Conservation (phyloP, 2,888 invertebrate species). For the Chironomus tentans region DNA sequence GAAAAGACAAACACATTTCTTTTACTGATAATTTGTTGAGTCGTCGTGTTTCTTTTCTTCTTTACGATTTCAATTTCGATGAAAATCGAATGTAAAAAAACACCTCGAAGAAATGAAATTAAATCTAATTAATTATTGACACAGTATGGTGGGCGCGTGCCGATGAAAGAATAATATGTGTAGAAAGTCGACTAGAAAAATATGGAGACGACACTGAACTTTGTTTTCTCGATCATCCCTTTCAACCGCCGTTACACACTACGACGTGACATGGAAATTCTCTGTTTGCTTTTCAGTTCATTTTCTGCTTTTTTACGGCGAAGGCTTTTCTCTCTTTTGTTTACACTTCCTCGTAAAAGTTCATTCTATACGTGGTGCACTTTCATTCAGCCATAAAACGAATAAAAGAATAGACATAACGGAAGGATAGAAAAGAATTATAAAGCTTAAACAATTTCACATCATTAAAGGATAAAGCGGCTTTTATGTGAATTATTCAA, state of each 20-base stretch:
- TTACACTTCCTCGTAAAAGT: too few species aligned
- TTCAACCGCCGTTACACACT: background rate
- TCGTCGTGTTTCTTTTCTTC: background rate
- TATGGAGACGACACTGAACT: background rate
- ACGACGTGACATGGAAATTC: slow-evolving; percentile 4
- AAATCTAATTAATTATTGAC: slow-evolving; percentile 3
- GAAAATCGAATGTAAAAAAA: background rate
- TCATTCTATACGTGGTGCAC: too few species aligned
- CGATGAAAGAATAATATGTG: background rate
- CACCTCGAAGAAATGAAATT: background rate
- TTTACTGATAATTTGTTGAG: background rate
- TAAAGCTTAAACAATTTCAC: too few species aligned
- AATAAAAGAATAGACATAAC: too few species aligned
- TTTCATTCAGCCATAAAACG: too few species aligned
- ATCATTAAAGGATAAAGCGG: too few species aligned
- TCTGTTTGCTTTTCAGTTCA: slow-evolving; percentile 1
- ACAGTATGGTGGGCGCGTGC: background rate
- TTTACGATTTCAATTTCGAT: background rate
- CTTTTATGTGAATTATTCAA: too few species aligned
- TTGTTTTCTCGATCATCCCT: background rate
- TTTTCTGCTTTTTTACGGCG: background rate
- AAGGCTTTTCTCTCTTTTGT: background rate
- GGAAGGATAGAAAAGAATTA: too few species aligned
- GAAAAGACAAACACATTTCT: background rate
- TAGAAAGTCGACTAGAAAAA: background rate